phyloP scores from a whole-genome alignment of 2,113 vertebrate genomes.

The Nymphicus hollandicus region DNA sequence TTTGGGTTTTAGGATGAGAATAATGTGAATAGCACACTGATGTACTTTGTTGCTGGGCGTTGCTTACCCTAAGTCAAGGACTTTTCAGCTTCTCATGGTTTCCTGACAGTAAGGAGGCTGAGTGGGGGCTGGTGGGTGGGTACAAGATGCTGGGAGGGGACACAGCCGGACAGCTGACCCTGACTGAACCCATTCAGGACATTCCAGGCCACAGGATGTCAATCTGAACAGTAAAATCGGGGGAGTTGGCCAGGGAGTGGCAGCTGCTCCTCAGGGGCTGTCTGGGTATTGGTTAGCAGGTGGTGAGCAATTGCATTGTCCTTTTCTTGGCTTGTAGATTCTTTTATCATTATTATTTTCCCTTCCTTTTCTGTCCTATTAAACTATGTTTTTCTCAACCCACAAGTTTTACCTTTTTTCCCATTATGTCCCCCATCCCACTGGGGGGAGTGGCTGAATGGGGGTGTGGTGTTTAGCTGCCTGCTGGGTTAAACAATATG shows the following conservation, averaged over 20 bases:
- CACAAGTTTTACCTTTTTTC: background rate
- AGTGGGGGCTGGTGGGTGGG: background rate
- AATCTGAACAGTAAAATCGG: background rate
- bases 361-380: background rate
- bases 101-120: background rate
- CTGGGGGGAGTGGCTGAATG: background rate
- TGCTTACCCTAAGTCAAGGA: background rate
- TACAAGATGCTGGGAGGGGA: background rate
- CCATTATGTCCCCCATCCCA: background rate
- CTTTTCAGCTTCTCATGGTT: background rate
- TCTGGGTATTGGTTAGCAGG: too few relatives aligned
- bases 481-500: background rate
- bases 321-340: background rate
- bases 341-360: background rate
- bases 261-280: background rate
- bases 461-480: background rate
- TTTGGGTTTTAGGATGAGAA: background rate
- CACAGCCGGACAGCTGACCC: background rate
- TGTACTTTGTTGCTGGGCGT: background rate
- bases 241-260: background rate
- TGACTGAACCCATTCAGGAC: background rate
- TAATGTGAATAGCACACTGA: background rate
- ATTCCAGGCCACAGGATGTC: background rate
- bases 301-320: background rate
- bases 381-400: background rate